Evolutionary conservation across 1,140 invertebrate species (phyloP).

Genomic region (Ceratitis capitata): DNA sequence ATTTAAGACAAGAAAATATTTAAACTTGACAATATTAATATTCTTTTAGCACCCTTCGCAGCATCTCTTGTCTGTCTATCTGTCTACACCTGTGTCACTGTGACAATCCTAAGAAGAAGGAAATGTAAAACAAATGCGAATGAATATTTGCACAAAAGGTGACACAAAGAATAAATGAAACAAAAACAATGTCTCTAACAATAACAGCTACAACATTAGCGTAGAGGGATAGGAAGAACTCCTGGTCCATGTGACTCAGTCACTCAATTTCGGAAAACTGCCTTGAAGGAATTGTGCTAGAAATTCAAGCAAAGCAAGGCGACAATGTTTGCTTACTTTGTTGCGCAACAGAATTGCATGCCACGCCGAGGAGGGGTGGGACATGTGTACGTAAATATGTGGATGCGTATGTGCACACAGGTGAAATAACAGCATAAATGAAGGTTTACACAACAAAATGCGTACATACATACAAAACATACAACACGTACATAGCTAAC

Average conservation of each 20-base stretch:
- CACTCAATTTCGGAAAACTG: conserved; percentile 13
- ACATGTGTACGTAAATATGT: not conserved
- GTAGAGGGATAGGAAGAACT: too few species aligned
- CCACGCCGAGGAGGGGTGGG: not conserved
- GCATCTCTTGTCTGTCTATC: too few species aligned
- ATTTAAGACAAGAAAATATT: not conserved
- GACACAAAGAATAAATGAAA: not conserved
- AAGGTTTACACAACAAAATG: conserved; percentile 7
- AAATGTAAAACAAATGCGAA: not conserved
- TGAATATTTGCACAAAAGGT: conserved; percentile 19
- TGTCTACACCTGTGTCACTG: not conserved
- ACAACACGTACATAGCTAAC: not conserved
- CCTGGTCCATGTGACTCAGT: not conserved
- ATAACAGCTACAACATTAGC: not conserved
- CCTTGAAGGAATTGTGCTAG: not conserved
- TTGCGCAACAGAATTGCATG: not conserved
- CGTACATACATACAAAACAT: not conserved
- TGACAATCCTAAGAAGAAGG: not conserved
- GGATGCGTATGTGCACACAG: not conserved
- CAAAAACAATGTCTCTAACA: not conserved
- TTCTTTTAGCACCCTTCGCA: not conserved
- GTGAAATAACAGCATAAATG: conserved; percentile 3
- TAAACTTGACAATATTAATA: conserved; percentile 6
- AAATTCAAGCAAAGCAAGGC: conserved; percentile 17
- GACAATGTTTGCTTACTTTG: conserved; percentile 18